phyloP scores from a whole-genome alignment of 2,888 invertebrate species.

The Drosophila borealis region DNA sequence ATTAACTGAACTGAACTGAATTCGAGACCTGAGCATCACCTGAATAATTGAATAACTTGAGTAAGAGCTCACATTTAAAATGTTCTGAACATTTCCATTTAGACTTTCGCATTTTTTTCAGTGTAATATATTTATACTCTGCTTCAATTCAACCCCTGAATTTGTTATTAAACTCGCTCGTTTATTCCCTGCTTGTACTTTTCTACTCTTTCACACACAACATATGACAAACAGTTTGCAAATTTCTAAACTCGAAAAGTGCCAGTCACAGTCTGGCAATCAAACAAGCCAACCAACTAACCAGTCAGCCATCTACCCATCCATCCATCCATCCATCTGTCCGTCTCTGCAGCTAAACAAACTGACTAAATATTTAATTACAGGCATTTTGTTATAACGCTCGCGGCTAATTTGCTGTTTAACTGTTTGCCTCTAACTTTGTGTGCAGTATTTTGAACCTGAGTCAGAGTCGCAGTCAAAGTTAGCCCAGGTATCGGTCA shows the following conservation, averaged over 20 bases:
- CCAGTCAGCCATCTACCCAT: slow-evolving; percentile 6
- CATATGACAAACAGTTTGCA: slow-evolving; percentile 36
- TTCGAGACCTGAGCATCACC: too few relatives aligned
- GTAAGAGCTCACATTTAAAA: too few relatives aligned
- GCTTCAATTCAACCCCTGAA: background rate
- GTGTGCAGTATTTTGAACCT: slow-evolving; percentile 15
- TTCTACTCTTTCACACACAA: background rate
- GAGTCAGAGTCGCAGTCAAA: slow-evolving; percentile 1
- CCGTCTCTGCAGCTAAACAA: slow-evolving; percentile 47
- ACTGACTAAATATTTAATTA: slow-evolving; percentile 71
- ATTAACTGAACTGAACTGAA: too few relatives aligned
- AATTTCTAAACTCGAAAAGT: slow-evolving; percentile 27
- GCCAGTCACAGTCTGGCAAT: slow-evolving; percentile 42
- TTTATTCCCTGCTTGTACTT: background rate
- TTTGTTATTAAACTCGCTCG: background rate
- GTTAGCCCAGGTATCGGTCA: slow-evolving; percentile 27
- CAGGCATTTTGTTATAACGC: slow-evolving; percentile 55
- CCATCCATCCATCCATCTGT: slow-evolving; percentile 26
- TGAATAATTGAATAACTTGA: too few relatives aligned
- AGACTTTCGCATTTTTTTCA: background rate
- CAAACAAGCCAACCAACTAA: slow-evolving; percentile 7
- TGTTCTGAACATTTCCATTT: too few relatives aligned
- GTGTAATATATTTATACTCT: too few relatives aligned
- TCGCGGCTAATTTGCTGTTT: slow-evolving; percentile 55
- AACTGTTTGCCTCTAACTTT: slow-evolving; percentile 52